Conservation (phyloP, 2,888 invertebrate genomes). For the Limnephilus auricula region DNA sequence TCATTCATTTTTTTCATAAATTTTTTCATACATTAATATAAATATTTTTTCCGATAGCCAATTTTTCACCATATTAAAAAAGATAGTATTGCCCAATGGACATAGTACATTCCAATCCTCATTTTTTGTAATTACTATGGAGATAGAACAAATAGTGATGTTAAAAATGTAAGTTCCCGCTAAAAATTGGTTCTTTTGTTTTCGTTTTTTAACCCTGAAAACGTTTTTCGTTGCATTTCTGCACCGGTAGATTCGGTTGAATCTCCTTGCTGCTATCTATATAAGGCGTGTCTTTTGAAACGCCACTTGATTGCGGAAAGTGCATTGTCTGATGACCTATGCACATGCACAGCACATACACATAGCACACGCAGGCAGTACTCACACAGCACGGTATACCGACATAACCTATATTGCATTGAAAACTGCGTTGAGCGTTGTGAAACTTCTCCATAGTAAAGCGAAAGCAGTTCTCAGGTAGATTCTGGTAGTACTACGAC, state of each 20-base stretch:
- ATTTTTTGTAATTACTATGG: too few relatives aligned
- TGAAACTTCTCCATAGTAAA: neutral
- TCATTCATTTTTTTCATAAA: too few relatives aligned
- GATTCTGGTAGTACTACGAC: neutral
- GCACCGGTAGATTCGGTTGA: neutral
- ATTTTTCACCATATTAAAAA: too few relatives aligned
- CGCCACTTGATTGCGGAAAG: slow-evolving; percentile 6
- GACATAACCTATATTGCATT: neutral
- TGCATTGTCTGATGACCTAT: slow-evolving; percentile 23
- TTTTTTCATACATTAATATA: too few relatives aligned
- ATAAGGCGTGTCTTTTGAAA: slow-evolving; percentile 13
- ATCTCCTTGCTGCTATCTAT: neutral
- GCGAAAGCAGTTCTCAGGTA: neutral
- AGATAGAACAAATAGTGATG: too few relatives aligned
- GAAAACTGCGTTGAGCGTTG: neutral
- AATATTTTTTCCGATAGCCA: too few relatives aligned
- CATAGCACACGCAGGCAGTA: neutral
- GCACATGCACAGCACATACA: neutral
- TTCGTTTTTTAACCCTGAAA: too few relatives aligned
- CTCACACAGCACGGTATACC: neutral
- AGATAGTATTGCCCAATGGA: too few relatives aligned
- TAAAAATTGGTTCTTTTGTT: too few relatives aligned
- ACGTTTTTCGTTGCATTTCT: neutral
- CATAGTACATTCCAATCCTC: too few relatives aligned
- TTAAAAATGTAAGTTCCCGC: too few relatives aligned